Evolutionary conservation across 2,113 vertebrate species (phyloP), one percentile per base, ranked within the genome.

Genomic region (Oceanites oceanicus): DNA sequence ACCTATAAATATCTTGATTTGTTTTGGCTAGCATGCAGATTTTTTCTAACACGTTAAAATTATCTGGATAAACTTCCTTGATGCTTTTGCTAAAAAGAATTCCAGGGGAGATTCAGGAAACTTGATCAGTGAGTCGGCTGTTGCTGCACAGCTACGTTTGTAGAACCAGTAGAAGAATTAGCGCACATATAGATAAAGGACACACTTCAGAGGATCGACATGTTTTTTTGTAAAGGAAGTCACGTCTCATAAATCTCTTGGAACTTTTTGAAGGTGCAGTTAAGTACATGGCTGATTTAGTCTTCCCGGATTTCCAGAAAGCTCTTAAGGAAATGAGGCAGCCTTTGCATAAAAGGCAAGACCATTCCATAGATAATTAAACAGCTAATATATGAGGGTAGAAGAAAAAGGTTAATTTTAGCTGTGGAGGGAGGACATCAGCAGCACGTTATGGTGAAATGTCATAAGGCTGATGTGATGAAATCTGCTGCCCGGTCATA

Each of bases 31-130:
- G 25, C 30, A n/a, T 38, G 44, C 3, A 78, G 49, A 52, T 40
- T 82, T 87, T 92, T 87, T 36, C 32, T 78, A 88, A 73, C 10
- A 66, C 0, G 3, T 86, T 88, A 67, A 88, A 86, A 83, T 79
- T 47, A 61, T 53, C 34, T 53, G 53, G 52, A 72, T 65, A 89
- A 84, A 71, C 20, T 81, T 92, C 66, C 50, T 88, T 29, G 13
- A 87, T 82, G 42, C 3, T 72, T 62, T 94, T n/a, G 23, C 21
- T 49, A 61, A 76, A 93, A 86, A 7, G 40, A 27, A 62, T 83
- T 89, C 68, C 65, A 36, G 52, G 61, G 30, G 18, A 87, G 15
- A 40, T 77, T 91, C 63, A 80, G 83, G 80, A 92, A 97, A 89
- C 26, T 59, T 0, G 0, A 62, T 50, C 61, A 79, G 42, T 29